phyloP scores from a whole-genome alignment of 2,888 invertebrate genomes.

The Athalia cordata region DNA sequence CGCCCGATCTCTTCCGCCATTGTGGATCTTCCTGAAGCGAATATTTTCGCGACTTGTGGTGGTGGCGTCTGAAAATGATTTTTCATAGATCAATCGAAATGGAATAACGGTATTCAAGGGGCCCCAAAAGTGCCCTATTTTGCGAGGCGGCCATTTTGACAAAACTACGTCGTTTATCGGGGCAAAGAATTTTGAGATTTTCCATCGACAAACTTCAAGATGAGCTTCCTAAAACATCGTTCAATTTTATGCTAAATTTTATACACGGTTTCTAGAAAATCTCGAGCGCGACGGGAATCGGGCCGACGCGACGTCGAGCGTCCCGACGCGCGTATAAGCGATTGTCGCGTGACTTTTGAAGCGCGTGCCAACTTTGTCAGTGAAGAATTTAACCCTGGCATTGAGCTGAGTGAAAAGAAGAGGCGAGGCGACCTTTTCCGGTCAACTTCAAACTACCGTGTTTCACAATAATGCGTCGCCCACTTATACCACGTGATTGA shows the following conservation, averaged over 20 bases:
- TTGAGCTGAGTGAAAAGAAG: slow-evolving; percentile 17
- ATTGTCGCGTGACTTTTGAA: neutral
- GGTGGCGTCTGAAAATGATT: slow-evolving; percentile 76
- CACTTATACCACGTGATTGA: neutral
- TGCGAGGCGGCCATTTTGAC: too few species aligned
- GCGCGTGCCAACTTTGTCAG: slow-evolving; percentile 26
- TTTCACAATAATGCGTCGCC: slow-evolving; percentile 14
- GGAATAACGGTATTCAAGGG: neutral
- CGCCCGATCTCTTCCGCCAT: slow-evolving; percentile 75
- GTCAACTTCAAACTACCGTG: slow-evolving; percentile 29
- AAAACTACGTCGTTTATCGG: too few species aligned
- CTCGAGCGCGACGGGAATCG: neutral
- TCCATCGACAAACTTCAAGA: too few species aligned
- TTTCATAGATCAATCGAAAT: neutral
- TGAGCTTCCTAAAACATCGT: too few species aligned
- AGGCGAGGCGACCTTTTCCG: neutral
- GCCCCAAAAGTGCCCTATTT: neutral
- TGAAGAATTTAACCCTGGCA: slow-evolving; percentile 43
- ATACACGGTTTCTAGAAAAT: neutral
- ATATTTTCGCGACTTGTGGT: slow-evolving; percentile 82
- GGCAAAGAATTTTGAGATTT: too few species aligned
- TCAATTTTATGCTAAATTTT: too few species aligned
- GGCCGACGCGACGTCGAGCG: neutral
- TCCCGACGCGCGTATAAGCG: slow-evolving; percentile 34
- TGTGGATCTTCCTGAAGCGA: slow-evolving; percentile 84